Conservation (phyloP, 2,113 vertebrate species). For the Phylloscopus trochiloides region DNA sequence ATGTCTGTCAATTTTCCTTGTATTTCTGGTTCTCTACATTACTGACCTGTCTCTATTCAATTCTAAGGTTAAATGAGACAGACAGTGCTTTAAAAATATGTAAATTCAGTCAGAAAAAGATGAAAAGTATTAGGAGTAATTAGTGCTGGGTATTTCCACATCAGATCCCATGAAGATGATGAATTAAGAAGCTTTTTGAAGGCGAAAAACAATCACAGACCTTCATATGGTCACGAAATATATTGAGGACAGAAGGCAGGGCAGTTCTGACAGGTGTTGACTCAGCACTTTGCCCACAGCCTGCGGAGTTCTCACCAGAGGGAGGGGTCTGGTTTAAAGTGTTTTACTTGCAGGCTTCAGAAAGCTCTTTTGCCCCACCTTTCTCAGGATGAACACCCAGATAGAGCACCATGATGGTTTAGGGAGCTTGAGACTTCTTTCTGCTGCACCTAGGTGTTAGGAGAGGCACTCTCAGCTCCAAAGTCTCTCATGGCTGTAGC, state of each 20-base stretch:
- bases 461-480: neutral
- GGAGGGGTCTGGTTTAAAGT: neutral
- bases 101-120: neutral
- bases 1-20: neutral
- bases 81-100: neutral
- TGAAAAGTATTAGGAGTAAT: neutral
- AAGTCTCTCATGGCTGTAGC: neutral
- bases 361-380: neutral
- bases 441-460: neutral
- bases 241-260: neutral
- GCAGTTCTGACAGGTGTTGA: neutral
- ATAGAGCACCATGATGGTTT: neutral
- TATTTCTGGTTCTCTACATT: neutral
- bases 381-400: neutral
- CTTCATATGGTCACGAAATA: neutral
- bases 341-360: neutral
- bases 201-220: neutral
- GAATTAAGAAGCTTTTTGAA: neutral
- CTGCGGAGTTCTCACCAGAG: neutral
- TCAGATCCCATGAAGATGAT: neutral
- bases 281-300: neutral
- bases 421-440: neutral
- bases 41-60: neutral
- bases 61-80: neutral
- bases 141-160: neutral